Conservation (phyloP, 2,888 invertebrate species). For the Macropis europaea region DNA sequence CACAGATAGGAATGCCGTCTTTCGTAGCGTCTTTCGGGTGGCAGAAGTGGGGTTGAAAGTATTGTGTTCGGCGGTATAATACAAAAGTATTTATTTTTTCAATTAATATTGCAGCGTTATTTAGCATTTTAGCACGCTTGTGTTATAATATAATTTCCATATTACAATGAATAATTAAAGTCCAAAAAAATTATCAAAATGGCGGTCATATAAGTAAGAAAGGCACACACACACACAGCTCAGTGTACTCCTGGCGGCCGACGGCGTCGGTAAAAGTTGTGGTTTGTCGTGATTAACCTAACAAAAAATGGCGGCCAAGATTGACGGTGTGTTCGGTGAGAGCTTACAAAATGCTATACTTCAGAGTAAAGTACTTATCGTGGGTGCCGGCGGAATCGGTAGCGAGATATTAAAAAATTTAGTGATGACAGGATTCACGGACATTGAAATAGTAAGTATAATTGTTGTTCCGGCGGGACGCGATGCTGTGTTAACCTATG, state of each 20-base stretch:
- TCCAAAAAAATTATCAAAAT: no score
- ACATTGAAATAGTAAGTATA: slow-evolving; percentile 94
- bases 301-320: slow-evolving; percentile 85
- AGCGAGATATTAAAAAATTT: slow-evolving; percentile 99
- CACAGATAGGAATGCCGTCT: no score
- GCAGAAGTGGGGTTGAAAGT: no score
- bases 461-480: background rate
- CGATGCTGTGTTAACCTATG: slow-evolving; percentile 18
- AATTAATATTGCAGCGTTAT: no score
- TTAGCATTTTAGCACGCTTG: no score
- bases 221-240: no score
- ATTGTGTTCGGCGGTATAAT: no score
- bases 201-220: no score
- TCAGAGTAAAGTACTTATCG: slow-evolving; percentile 89
- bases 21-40: no score
- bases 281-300: slow-evolving; percentile 5
- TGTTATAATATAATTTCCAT: no score
- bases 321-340: slow-evolving; percentile 85
- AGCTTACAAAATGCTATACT: slow-evolving; percentile 85
- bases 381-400: slow-evolving; percentile 99
- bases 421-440: slow-evolving; percentile 94
- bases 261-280: background rate
- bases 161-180: no score
- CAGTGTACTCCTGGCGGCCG: background rate
- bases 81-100: no score